phyloP scores from a whole-genome alignment of 2,113 vertebrate species.

The Alexandromys fortis region DNA sequence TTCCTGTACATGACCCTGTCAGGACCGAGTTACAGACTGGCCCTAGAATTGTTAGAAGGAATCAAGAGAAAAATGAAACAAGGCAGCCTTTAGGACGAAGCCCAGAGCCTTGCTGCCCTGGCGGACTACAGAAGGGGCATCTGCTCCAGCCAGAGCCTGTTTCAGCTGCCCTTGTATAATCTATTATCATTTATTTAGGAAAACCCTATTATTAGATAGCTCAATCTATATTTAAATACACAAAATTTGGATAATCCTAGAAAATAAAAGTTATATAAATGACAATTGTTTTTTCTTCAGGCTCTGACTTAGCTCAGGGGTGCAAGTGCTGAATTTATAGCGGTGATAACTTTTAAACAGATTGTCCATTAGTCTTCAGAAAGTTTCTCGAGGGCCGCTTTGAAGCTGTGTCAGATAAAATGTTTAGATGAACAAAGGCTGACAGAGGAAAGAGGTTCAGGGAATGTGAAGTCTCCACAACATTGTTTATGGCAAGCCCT shows the following conservation, averaged over 20 bases:
- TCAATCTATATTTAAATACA: neutral
- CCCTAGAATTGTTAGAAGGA: neutral
- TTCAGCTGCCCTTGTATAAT: neutral
- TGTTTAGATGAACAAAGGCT: neutral
- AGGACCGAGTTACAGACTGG: neutral
- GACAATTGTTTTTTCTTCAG: slow-evolving; percentile 17
- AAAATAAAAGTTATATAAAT: neutral
- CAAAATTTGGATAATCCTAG: neutral
- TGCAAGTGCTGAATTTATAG: neutral
- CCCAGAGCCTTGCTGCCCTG: neutral
- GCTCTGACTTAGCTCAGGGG: slow-evolving; percentile 37
- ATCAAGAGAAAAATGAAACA: neutral
- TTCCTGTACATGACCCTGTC: neutral
- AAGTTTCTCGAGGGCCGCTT: neutral
- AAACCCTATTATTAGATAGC: neutral
- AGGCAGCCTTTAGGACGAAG: neutral
- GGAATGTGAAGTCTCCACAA: neutral
- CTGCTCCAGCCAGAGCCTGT: neutral
- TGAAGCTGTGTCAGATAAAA: neutral
- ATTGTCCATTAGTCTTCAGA: neutral
- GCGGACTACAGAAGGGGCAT: neutral
- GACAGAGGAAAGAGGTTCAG: neutral
- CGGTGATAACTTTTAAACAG: neutral
- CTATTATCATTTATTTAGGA: slow-evolving; percentile 23
- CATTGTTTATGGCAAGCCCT: neutral